Evolutionary conservation across 2,113 vertebrate genomes (phyloP), one percentile per base, ranked within the genome.

Genomic region (Paramisgurnus dabryanus): DNA sequence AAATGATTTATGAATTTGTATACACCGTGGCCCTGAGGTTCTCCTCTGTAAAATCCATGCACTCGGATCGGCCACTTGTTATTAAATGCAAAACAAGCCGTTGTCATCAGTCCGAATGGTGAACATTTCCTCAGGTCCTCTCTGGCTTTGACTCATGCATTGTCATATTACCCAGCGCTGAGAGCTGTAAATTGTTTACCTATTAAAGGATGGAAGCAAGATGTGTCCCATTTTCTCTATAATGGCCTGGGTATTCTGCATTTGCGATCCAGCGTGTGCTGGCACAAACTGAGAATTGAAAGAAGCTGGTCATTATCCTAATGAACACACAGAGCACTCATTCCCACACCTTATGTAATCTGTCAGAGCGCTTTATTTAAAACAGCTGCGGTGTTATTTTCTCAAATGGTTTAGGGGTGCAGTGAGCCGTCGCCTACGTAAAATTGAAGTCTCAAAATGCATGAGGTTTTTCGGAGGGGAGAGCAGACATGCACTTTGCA

Each of bases 1-100:
- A 66, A 85, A 79, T 76, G 83, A 78, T 76, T 82, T 79, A 82
- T 80, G 83, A 71, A 75, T 75, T 65, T 79, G 79, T 80, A 60
- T 53, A 57, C 27, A 17, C 22, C 8, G 41, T 64, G 63, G 57
- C 41, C 50, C 6, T 80, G 68, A 72, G 43, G 70, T 80, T 11
- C 27, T 73, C 27, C 11, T 47, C 34, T n/a, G 40, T 53, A 45
- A 57, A 78, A n/a, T 61, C 63, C 22, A 10, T 60, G 64, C 63
- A 66, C 65, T 7, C 45, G 43, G 39, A 34, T 58, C 60, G 43
- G 78, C 63, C 18, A 40, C 67, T 69, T 75, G 65, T 58, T 71
- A 76, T 67, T 79, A 17, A 76, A 82, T 53, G 39, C 65, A 67
- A 82, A 78, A 55, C 50, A 58, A 81, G 55, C 15, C 60, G 63